phyloP scores from a whole-genome alignment of 2,888 invertebrate species.

The Diploptera punctata region DNA sequence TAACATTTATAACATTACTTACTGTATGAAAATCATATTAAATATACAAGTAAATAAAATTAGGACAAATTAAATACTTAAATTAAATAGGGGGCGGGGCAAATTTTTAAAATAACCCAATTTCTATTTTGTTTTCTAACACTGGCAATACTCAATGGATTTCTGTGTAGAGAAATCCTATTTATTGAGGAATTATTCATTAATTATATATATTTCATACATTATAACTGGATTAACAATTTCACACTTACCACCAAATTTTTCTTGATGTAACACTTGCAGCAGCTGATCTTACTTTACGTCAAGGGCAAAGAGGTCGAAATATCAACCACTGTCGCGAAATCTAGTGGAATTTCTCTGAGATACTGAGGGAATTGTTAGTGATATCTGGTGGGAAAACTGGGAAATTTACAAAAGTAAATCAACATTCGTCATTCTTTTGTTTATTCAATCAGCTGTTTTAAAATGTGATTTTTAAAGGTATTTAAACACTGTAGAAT shows the following conservation, averaged over 20 bases:
- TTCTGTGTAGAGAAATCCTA: background rate
- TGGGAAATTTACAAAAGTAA: too few species aligned
- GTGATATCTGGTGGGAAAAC: too few species aligned
- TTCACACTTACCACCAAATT: slow-evolving; percentile 30
- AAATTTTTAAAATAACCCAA: background rate
- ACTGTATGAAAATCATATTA: too few species aligned
- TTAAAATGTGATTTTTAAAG: too few species aligned
- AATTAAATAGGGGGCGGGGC: background rate
- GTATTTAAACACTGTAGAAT: too few species aligned
- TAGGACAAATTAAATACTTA: too few species aligned
- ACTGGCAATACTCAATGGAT: background rate
- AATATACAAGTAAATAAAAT: too few species aligned
- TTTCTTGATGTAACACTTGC: background rate
- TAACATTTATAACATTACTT: too few species aligned
- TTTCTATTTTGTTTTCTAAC: background rate
- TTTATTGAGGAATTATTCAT: background rate
- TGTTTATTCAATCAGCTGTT: too few species aligned
- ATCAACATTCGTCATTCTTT: too few species aligned
- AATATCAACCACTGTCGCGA: background rate
- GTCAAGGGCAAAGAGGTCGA: slow-evolving; percentile 42
- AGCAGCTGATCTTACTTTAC: slow-evolving; percentile 33
- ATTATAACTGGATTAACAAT: slow-evolving; percentile 2
- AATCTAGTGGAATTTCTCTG: slow-evolving; percentile 6
- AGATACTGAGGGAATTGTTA: too few species aligned
- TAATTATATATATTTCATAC: background rate